Percentiles rank a stretch among this genome's conserved stretches.
Evolutionary conservation across 1,140 invertebrate species (phyloP).

Genomic region (Tribolium madens): DNA sequence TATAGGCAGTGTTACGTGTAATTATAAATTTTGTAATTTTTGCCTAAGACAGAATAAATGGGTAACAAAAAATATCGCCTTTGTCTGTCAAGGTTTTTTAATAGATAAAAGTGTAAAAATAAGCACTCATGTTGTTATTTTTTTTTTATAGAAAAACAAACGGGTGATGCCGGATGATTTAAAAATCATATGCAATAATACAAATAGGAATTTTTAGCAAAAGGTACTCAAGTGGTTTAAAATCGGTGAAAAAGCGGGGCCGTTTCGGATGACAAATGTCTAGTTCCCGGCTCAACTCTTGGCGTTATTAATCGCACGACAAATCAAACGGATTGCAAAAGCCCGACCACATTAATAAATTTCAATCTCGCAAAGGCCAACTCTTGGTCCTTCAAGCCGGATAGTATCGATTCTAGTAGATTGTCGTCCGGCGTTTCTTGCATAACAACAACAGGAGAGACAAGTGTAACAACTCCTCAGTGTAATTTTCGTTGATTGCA

Average conservation of each 20-base stretch:
- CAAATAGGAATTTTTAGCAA: too few species aligned
- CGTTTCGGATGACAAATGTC: not conserved
- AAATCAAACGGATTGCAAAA: conserved; percentile 10
- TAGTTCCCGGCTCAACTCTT: not conserved
- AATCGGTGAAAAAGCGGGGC: not conserved
- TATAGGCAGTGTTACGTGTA: too few species aligned
- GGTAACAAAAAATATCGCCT: too few species aligned
- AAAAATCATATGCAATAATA: too few species aligned
- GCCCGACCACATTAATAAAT: not conserved
- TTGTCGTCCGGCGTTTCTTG: not conserved
- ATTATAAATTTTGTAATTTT: too few species aligned
- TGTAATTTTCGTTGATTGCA: conserved; percentile 15
- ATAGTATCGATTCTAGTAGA: conserved; percentile 3
- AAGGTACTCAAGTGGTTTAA: not conserved
- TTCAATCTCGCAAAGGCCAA: not conserved
- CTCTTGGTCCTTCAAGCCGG: conserved; percentile 11
- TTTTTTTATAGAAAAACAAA: too few species aligned
- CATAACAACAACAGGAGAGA: conserved; percentile 6
- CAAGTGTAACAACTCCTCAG: not conserved
- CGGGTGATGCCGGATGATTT: too few species aligned
- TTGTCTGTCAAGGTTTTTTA: too few species aligned
- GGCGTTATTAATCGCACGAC: not conserved
- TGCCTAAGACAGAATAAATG: too few species aligned
- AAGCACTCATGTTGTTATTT: too few species aligned
- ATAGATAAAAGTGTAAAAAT: too few species aligned